These are phyloP conservation scores for Chromobotia macracanthus DNA, from an alignment of 2,797 vertebrate genomes.

Conservation along the genomic window DNA sequence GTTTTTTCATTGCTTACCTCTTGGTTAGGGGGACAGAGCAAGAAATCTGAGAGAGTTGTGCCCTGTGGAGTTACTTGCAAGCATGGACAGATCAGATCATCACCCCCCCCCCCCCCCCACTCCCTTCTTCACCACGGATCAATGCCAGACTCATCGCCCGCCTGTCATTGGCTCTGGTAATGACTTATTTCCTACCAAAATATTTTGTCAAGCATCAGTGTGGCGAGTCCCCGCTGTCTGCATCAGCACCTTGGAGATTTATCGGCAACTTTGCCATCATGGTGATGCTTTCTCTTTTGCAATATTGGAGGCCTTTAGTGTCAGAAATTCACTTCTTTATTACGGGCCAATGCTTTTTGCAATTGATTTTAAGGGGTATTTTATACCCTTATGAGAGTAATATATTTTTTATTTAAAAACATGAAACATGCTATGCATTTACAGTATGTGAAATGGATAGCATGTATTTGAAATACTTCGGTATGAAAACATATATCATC, in stretches of 20 bases:
- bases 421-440: no score
- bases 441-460: no score
- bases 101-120: constrained; percentile 73
- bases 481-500: no score
- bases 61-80: constrained; percentile 73
- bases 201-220: constrained; percentile 85
- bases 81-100: constrained; percentile 79
- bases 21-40: constrained; percentile 60
- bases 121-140: constrained; percentile 80
- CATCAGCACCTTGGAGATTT: constrained; percentile 83
- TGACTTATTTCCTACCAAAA: constrained; percentile 84
- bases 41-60: constrained; percentile 54
- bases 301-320: constrained; percentile 74
- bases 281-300: constrained; percentile 69
- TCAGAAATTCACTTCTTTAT: constrained; percentile 70
- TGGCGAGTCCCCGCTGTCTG: constrained; percentile 77
- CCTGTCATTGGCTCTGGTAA: constrained; percentile 80
- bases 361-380: no score
- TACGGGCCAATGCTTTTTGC: not conserved
- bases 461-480: no score
- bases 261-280: constrained; percentile 80
- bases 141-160: constrained; percentile 78
- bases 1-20: constrained; percentile 74
- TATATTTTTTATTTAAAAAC: no score
- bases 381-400: no score